A percentile compares a stretch with the other conserved stretches of the same genome.
Evolutionary conservation across 2,113 vertebrate species (phyloP).

Genomic region (Eclectus roratus): DNA sequence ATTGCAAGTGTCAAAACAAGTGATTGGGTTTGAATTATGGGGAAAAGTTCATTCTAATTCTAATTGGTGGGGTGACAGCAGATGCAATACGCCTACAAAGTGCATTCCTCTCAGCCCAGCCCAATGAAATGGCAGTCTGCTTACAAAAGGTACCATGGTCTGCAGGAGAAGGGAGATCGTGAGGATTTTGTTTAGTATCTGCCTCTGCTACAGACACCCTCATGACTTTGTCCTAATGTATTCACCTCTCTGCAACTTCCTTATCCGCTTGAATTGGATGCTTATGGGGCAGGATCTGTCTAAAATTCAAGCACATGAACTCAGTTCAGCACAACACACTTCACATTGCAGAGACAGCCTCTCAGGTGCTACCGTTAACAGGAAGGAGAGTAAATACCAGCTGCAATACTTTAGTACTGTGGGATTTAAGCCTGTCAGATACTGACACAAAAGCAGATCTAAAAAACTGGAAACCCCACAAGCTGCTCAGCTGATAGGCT

Average conservation of each 20-base stretch:
- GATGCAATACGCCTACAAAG: neutral
- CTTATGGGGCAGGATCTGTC: neutral
- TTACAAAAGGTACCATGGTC: neutral
- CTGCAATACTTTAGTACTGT: neutral
- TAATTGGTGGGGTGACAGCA: neutral
- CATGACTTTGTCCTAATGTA: neutral
- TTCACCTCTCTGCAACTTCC: neutral
- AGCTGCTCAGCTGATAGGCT: neutral
- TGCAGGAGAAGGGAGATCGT: neutral
- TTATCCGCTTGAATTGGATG: neutral
- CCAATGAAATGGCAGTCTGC: neutral
- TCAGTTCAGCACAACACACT: neutral
- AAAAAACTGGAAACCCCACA: neutral
- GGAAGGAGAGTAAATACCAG: slow-evolving; percentile 3
- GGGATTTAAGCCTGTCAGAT: neutral
- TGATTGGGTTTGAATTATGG: neutral
- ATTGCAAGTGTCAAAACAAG: slow-evolving; percentile 30
- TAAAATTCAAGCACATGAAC: neutral
- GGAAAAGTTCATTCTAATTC: neutral
- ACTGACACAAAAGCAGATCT: neutral
- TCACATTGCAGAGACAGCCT: neutral
- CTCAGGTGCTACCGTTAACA: neutral
- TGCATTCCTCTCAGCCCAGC: neutral
- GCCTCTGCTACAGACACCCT: neutral
- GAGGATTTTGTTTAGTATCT: neutral